Evolutionary conservation across 2,797 vertebrate species (phyloP), one percentile per base, ranked within the genome.

Genomic region (Rhinatrema bivittatum): DNA sequence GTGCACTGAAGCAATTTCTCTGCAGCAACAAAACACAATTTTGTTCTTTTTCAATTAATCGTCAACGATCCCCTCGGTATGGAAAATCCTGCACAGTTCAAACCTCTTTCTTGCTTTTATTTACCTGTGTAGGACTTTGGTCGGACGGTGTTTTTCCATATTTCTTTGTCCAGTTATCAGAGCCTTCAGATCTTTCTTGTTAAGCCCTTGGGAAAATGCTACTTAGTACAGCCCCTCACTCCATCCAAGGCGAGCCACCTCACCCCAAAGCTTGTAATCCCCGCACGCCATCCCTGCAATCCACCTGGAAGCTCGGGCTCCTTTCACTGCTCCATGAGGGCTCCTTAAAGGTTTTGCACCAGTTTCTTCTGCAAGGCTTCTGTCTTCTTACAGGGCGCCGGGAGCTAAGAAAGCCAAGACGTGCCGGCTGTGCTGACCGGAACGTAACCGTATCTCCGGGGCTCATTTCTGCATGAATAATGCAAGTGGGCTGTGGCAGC

Each of bases 381-480:
- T 17, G 6, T 36, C 40, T 52, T 25, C 60, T 62, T 12, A 13
- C 39, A 24, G 31, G 36, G 10, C 20, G 26, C 46, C 3, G 4
- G 4, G 33, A 53, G 54, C 32, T 20, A 65, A 71, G 73, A n/a
- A 73, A 60, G 80, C 61, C 74, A 62, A 79, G 74, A 82, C 69
- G 68, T 74, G 71, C 68, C 26, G 48, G 40, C 69, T 70, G 67
- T 50, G 73, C 70, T 83, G n/a, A 76, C 74, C 57, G 66, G 65
- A 38, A 72, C 74, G 91, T 92, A 96, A 94, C 81, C 65, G 60
- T 87, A 96, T 82, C 88, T 69, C 64, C 60, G 17, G 55, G 71
- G 80, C 76, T 89, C 42, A 40, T 62, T 62, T 68, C 29, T 36
- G 40, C 74, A 90, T 95, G 57, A 92, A 94, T 91, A 87, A 93